Conservation (phyloP, 2,888 invertebrate species). For the Mesochorus sp. region DNA sequence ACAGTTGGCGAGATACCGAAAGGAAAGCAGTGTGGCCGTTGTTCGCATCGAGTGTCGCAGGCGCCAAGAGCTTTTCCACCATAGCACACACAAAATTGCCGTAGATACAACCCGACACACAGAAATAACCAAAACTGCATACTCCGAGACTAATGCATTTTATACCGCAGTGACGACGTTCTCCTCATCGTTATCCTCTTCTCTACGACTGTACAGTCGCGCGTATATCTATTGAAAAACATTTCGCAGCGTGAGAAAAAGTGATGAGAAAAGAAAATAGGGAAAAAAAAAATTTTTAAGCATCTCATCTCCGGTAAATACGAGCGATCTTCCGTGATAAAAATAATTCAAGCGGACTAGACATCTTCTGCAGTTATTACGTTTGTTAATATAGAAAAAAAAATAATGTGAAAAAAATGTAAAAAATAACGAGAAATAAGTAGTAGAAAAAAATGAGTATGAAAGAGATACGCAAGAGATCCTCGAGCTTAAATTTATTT, state of each 20-base stretch:
- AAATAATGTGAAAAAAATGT: too few species aligned
- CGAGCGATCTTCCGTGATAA: background rate
- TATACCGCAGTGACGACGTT: background rate
- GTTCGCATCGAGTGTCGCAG: constrained; percentile 14
- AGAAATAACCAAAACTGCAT: constrained; percentile 21
- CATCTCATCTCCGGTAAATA: background rate
- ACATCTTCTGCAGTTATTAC: background rate
- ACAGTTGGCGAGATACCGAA: background rate
- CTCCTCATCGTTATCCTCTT: background rate
- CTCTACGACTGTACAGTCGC: background rate
- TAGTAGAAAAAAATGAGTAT: too few species aligned
- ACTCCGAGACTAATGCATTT: background rate
- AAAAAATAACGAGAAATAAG: too few species aligned
- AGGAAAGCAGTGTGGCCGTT: constrained; percentile 4
- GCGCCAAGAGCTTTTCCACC: constrained; percentile 23
- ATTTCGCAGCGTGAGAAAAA: background rate
- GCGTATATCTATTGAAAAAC: background rate
- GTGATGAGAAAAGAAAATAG: background rate
- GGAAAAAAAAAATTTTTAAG: background rate
- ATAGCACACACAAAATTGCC: background rate
- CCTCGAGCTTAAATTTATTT: too few species aligned
- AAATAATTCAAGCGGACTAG: background rate
- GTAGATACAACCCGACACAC: constrained; percentile 16
- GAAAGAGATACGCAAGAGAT: too few species aligned
- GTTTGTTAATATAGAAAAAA: too few species aligned